Base-by-base conservation (phyloP, 2,888 invertebrate genomes). In the Chrysotoxum bicinctum region DNA sequence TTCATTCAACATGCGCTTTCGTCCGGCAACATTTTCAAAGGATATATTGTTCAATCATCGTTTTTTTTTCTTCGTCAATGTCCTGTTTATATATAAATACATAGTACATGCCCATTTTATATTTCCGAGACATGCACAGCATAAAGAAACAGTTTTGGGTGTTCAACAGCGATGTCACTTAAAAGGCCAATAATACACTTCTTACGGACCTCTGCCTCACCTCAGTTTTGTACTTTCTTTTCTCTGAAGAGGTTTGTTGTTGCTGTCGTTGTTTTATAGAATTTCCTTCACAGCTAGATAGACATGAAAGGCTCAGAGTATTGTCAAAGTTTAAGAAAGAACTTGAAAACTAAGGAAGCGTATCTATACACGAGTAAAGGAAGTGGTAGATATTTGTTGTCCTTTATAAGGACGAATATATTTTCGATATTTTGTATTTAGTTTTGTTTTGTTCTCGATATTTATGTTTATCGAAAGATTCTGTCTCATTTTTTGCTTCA, bases 21-120 rank as follows among this genome's bases (percentile, higher is more conserved):
- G 48, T 3, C 50, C 74, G 48, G 69, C 66, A 79, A 23, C 52
- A 72, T 72, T 74, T 78, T 56, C 16, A 70, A 66, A 70, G 58
- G 52, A 70, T 75, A 84, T 72, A 79, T 76, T 84, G 75, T 84
- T 79, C 75, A 84, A 84, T 84, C 84, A 80, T 68, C 70, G 69
- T 64, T 64, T 72, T 75, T 60, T 30, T 19, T 58, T 84, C 68
- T 79, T 76, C 66, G 43, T 76, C 73, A 58, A 64, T 75, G 84
- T 84, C 64, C 75, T 72, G 70, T 69, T 69, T 58, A 50, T 74
- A 32, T 19, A 45, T 32, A 32, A 4, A 37, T 37, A 19, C 14
- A 37, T 21, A 1, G 1, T 32, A 14, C 21, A 48, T 48, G 2
- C 6, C 12, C 1, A 35, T 19, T 32, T 58, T 58, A 37, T 37